Evolutionary conservation across 2,113 vertebrate species (phyloP), one percentile per base, ranked within the genome.

Genomic region (Noturus placidus): DNA sequence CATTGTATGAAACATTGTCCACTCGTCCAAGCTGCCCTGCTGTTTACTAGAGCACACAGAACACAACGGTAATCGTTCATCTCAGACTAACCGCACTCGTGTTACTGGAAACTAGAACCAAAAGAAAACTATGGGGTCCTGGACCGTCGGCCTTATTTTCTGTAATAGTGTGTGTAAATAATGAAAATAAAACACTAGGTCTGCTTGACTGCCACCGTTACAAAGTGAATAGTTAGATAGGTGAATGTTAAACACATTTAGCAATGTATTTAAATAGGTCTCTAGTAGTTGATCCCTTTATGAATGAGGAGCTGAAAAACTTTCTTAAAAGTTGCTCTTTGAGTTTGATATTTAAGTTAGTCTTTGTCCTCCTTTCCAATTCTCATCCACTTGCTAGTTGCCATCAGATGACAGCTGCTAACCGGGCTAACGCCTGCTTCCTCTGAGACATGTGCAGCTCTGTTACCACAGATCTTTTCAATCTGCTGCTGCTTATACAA

Each of bases 1-100:
- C 97, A 99, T 98, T 91, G 96, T 91, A 89, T 97, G 96, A 93
- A 99, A 97, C 86, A 97, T 95, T 0, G 94, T 93, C 91, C 95
- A 96, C 89, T 99, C 97, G 8, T 92, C 95, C 0, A 94, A 90
- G 88, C 94, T 95, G 83, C 95, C 96, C 88, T 35, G 93, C 88
- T 95, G 92, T 1, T 91, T 92, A 9, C 97, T 99, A 91, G 2
- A 91, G 80, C 46, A 88, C 76, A 91, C 86, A 89, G 27, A 61
- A 35, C 20, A 85, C 30, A n/a, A 65, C 4, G 67, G n/a, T 65
- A 19, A 67, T 1, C 3, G 4, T 67, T 30, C 2, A 5, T 1
- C 63, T 30, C 63, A 67, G 27, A n/a, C 63, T 67, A 67, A 67
- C n/a, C 17, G 38, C 33, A 9, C 69, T 38, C 7, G 35, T 9